These are phyloP conservation scores for Malacoraja senta DNA, from an alignment of 2,797 vertebrate genomes.

Conservation along the genomic window DNA sequence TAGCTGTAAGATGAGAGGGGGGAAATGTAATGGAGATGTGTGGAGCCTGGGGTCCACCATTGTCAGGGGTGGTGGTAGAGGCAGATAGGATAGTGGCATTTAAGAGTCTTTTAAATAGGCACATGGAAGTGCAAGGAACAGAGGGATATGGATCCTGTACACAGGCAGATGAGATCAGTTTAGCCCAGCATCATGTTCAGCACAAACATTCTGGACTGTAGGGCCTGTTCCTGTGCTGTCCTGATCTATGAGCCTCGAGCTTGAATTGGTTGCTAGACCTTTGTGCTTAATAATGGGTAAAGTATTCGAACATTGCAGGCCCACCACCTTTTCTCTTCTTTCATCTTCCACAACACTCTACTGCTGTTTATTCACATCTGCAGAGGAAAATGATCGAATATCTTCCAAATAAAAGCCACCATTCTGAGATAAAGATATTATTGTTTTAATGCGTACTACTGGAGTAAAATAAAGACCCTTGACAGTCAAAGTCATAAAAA, in stretches of 20 bases:
- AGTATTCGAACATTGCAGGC: neutral
- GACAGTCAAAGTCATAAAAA: neutral
- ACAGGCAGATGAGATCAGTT: no score
- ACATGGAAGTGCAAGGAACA: no score
- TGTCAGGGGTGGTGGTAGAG: no score
- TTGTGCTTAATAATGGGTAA: neutral
- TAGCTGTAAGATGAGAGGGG: no score
- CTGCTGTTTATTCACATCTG: neutral
- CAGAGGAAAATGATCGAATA: neutral
- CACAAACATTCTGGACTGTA: no score
- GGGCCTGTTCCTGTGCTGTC: no score
- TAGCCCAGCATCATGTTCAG: no score
- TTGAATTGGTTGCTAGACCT: neutral
- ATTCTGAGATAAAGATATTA: neutral
- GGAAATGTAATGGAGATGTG: no score
- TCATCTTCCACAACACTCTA: neutral
- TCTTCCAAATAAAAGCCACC: neutral
- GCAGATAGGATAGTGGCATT: no score
- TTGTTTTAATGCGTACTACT: slow-evolving; percentile 30
- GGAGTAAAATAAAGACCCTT: neutral
- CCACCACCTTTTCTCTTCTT: neutral
- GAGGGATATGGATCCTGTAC: no score
- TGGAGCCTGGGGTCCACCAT: no score
- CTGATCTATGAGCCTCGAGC: neutral
- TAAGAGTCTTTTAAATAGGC: no score